These are phyloP conservation scores for Meteorus cinctellus DNA, from an alignment of 2,888 invertebrate genomes.

Conservation along the genomic window DNA sequence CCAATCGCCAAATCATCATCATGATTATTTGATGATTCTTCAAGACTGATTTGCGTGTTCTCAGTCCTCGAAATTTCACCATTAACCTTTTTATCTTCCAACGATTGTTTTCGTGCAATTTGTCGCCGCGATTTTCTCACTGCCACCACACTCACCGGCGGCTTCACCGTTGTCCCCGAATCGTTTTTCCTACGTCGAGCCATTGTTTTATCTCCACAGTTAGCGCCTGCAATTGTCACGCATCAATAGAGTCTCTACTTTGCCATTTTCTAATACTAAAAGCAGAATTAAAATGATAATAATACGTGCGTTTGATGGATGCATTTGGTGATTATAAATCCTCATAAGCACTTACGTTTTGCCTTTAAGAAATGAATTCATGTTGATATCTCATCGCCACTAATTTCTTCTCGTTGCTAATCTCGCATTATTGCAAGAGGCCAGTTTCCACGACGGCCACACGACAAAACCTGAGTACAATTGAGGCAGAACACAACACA, in stretches of 20 bases:
- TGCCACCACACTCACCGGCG: slow-evolving; percentile 59
- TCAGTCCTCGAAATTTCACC: slow-evolving; percentile 58
- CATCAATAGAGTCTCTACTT: neutral
- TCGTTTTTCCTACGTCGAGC: slow-evolving; percentile 67
- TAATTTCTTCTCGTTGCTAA: slow-evolving; percentile 11
- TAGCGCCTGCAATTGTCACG: slow-evolving; percentile 12
- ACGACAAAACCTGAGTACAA: slow-evolving; percentile 26
- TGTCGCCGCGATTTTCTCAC: slow-evolving; percentile 70
- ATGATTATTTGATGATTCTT: slow-evolving; percentile 54
- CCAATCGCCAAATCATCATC: slow-evolving; percentile 51
- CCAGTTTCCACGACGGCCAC: slow-evolving; percentile 35
- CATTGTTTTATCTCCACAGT: slow-evolving; percentile 55
- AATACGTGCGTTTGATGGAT: neutral
- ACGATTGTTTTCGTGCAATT: slow-evolving; percentile 66
- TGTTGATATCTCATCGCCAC: neutral
- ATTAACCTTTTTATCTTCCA: slow-evolving; percentile 64
- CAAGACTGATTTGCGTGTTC: slow-evolving; percentile 41
- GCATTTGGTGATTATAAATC: too few species aligned
- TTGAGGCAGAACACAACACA: slow-evolving; percentile 9
- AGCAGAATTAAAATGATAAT: too few species aligned
- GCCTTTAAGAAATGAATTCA: slow-evolving; percentile 9
- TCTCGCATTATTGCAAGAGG: slow-evolving; percentile 3
- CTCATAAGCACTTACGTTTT: neutral
- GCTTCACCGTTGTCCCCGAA: slow-evolving; percentile 61
- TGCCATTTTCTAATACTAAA: neutral